Percentiles rank a stretch among this genome's conserved stretches.
Evolutionary conservation across 1,140 invertebrate species (phyloP).

Genomic region (Drosophila ambigua): DNA sequence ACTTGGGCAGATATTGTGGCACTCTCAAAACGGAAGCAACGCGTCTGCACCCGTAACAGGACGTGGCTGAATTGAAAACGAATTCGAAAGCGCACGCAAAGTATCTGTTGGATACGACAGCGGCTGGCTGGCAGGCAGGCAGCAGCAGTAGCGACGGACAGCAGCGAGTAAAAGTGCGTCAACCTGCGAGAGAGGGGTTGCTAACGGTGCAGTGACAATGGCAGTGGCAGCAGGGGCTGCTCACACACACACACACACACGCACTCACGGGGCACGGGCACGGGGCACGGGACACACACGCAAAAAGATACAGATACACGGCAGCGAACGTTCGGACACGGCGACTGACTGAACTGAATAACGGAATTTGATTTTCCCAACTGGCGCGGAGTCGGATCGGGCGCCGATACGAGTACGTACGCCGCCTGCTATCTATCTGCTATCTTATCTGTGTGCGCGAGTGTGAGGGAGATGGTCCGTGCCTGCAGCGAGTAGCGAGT

Average conservation of each 20-base stretch:
- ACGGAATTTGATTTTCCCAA: conserved; percentile 65
- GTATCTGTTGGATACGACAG: conserved; percentile 70
- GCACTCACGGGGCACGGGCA: conserved; percentile 4
- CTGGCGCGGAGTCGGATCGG: conserved; percentile 29
- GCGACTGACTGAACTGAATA: conserved; percentile 57
- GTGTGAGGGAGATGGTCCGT: conserved; percentile 42
- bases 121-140: conserved; percentile 13
- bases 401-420: conserved; percentile 29
- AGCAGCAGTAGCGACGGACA: conserved; percentile 24
- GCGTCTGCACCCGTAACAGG: conserved; percentile 83
- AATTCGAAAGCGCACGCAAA: conserved; percentile 75
- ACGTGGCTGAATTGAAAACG: conserved; percentile 83
- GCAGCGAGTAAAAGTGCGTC: conserved; percentile 29
- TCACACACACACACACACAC: conserved; percentile 18
- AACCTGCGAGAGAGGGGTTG: conserved; percentile 9
- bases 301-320: conserved; percentile 7
- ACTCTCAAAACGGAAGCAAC: conserved; percentile 71
- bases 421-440: conserved; percentile 53
- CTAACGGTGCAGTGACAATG: no score
- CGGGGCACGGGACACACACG: neutral
- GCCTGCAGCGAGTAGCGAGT: conserved; percentile 60
- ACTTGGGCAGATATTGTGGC: conserved; percentile 29
- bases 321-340: conserved; percentile 20
- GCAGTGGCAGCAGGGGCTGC: conserved; percentile 35
- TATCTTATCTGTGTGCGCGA: conserved; percentile 28